Evolutionary conservation across 2,113 vertebrate genomes (phyloP).

Genomic region (Nibea albiflora): DNA sequence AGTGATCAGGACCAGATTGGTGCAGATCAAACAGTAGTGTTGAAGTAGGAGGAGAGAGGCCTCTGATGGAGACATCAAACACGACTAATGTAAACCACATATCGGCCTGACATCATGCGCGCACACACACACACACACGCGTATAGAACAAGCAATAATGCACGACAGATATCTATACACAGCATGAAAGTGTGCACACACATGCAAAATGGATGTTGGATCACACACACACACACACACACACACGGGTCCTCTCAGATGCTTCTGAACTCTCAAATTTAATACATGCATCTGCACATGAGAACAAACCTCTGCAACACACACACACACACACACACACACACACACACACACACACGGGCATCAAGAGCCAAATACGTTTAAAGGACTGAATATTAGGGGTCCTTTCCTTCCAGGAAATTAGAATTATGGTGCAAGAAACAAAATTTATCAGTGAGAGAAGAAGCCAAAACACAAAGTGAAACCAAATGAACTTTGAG

Average conservation of each 20-base stretch:
- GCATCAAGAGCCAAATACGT: conserved; percentile 47
- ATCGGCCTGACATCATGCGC: conserved; percentile 56
- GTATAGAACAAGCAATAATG: conserved; percentile 22
- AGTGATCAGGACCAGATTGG: conserved; percentile 81
- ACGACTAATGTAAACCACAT: conserved; percentile 80
- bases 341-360: not conserved
- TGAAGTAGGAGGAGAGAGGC: conserved; percentile 75
- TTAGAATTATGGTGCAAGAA: conserved; percentile 44
- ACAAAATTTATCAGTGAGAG: conserved; percentile 39
- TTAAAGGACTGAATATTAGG: conserved; percentile 46
- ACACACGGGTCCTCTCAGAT: conserved; percentile 19
- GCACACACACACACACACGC: conserved; percentile 25
- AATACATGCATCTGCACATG: conserved; percentile 36
- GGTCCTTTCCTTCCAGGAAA: conserved; percentile 47
- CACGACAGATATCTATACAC: conserved; percentile 2
- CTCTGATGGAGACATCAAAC: conserved; percentile 82
- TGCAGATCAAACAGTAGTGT: conserved; percentile 81
- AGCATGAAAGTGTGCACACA: conserved; percentile 26
- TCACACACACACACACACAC: conserved; percentile 20
- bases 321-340: too few relatives aligned
- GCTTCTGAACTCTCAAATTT: conserved; percentile 35
- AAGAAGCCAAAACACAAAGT: conserved; percentile 57
- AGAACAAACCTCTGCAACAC: conserved; percentile 26
- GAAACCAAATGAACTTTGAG: conserved; percentile 51
- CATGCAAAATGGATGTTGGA: conserved; percentile 6